Evolutionary conservation across 2,888 invertebrate genomes (phyloP).

Genomic region (Drosophila lacicola): DNA sequence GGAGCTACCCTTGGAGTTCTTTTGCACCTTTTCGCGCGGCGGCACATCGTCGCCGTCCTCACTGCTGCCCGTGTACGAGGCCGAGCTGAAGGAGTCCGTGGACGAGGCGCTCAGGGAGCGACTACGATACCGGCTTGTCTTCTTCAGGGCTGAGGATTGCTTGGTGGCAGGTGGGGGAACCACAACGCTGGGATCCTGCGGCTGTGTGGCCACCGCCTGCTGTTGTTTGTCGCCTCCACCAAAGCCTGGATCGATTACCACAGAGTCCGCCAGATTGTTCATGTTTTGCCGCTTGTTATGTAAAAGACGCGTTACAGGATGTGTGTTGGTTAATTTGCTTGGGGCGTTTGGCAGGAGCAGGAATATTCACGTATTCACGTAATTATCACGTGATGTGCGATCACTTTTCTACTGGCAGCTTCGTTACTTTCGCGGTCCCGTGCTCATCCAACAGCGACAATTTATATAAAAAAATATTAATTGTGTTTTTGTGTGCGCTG

Average conservation of each 20-base stretch:
- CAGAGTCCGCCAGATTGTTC: conserved; percentile 82
- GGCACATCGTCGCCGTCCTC: conserved; percentile 97
- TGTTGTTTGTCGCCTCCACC: conserved; percentile 79
- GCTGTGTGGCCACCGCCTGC: conserved; percentile 50
- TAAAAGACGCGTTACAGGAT: conserved; percentile 57
- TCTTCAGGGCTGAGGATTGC: conserved; percentile 92
- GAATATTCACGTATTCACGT: conserved; percentile 47
- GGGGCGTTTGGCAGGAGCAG: conserved; percentile 17
- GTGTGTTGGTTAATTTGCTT: conserved; percentile 5
- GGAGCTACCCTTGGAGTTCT: conserved; percentile 92
- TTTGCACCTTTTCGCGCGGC: conserved; percentile 96
- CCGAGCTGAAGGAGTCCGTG: conserved; percentile 95
- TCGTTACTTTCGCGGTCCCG: conserved; percentile 33
- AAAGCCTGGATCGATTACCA: conserved; percentile 83
- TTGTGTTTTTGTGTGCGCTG: conserved; percentile 62
- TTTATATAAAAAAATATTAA: conserved; percentile 42
- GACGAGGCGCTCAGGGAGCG: conserved; percentile 97
- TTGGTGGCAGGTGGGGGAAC: conserved; percentile 76
- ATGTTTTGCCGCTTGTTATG: conserved; percentile 62
- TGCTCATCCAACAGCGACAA: conserved; percentile 39
- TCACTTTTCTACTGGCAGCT: conserved; percentile 42
- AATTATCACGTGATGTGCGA: conserved; percentile 68
- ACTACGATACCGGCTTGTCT: conserved; percentile 94
- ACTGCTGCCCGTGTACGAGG: conserved; percentile 90
- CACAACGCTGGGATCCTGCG: conserved; percentile 63